Conservation (phyloP, 2,888 invertebrate genomes). For the Pristionchus entomophagus region DNA sequence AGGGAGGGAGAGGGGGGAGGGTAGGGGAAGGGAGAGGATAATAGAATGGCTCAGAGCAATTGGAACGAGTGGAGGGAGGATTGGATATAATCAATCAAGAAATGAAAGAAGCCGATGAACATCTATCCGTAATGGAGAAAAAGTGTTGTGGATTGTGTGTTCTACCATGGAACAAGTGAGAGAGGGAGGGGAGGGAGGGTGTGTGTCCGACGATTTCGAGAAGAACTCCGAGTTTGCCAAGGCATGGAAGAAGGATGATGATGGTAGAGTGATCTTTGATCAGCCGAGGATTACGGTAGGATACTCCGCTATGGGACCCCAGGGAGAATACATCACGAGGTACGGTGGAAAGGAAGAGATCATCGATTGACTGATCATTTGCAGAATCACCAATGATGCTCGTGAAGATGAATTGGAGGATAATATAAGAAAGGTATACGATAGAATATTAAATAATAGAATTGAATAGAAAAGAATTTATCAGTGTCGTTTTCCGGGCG, state of each 20-base stretch:
- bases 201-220: constrained; percentile 82
- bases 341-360: constrained; percentile 56
- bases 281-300: constrained; percentile 90
- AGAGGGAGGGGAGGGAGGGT: constrained; percentile 99
- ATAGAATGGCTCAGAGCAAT: too few species aligned
- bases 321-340: constrained; percentile 91
- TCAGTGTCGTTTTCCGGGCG: too few species aligned
- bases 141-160: constrained; percentile 99
- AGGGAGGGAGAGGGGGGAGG: too few species aligned
- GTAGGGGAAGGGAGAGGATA: too few species aligned
- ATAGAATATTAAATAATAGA: not conserved
- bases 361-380: not conserved
- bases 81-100: constrained; percentile 99
- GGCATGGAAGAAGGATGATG: constrained; percentile 98
- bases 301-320: constrained; percentile 90
- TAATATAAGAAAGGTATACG: constrained; percentile 84
- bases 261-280: constrained; percentile 94
- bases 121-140: constrained; percentile 98
- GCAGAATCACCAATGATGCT: constrained; percentile 95
- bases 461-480: not conserved
- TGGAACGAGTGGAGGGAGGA: constrained; percentile 99
- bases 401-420: constrained; percentile 99
- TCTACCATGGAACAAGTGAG: constrained; percentile 97
- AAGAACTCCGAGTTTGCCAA: constrained; percentile 87
- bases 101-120: constrained; percentile 99